Evolutionary conservation across 2,113 vertebrate genomes (phyloP), one percentile per base, ranked within the genome.

Genomic region (Sceloporus undulatus): DNA sequence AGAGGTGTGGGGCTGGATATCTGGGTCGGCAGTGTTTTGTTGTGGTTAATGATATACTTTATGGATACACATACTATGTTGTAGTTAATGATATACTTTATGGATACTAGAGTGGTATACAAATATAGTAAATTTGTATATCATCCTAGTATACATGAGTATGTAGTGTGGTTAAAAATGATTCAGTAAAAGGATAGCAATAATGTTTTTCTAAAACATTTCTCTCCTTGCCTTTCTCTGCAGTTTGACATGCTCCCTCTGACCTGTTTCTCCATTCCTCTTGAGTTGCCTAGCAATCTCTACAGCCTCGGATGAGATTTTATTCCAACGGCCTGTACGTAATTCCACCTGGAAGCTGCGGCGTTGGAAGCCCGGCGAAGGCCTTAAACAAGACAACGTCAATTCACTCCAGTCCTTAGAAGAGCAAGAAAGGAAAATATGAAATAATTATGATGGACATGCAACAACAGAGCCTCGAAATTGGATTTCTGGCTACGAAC

Each of bases 251-350:
- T 82, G 1, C 89, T 91, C 54, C 87, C 85, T 92, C 87, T 85
- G 85, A 81, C 84, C 91, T 91, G 48, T 48, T 89, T 91, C 91
- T 93, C 88, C 65, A 38, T 79, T 90, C 92, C 93, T 89, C 74
- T 62, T 62, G 82, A 74, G 94, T 95, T 94, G 95, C 95, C 91
- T 92, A 91, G 93, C 88, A 92, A 94, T 94, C 85, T 87, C 90
- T 91, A 92, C 92, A 89, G 91, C 88, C 84, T 95, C 90, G 87
- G 85, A 89, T 23, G 82, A 93, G 82, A 40, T 73, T 89, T 92
- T 92, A 85, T 90, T 93, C 90, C 92, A 42, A 42, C 92, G 59
- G 74, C 82, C 62, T 89, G 2, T 5, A 48, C 42, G 42, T 71
- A 87, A 78, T 85, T 93, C 85, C 21, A 89, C 87, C 68, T 29